Base-by-base conservation (phyloP, 2,888 invertebrate species). In the Parnassius apollo region DNA sequence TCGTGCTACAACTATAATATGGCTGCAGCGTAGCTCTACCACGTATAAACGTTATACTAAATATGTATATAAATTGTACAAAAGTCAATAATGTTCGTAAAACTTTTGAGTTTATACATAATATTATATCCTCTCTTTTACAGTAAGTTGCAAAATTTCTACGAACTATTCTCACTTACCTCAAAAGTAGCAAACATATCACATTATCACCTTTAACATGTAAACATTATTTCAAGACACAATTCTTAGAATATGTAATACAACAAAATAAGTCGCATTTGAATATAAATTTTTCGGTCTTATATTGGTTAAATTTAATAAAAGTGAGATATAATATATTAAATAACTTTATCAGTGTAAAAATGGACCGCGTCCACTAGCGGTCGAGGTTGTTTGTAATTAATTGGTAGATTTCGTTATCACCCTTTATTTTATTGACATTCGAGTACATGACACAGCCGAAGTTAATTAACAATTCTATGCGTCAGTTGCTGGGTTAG, bases 301-400 rank as follows among this genome's bases (percentile, higher is more conserved):
- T 18, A 18, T 18, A 55, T 13, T 35, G 42, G 46, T 58, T 18
- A 54, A 53, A 51, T 51, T 9, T 42, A 35, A 56, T 59, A 56
- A 58, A 53, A 25, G 7, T 49, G 13, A 42, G 18, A 53, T 9
- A 42, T 59, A 62, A 42, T 54, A 12, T 54, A 54, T 22, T 25
- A 45, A 50, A 61, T 61, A 58, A 61, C 8, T n/a, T 59, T 64
- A 64, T 60, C 60, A 57, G 51, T 57, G 56, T 56, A 59, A 63
- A 63, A 63, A 63, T 49, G 69, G 68, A 69, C 69, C 70, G 68
- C 62, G 57, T 66, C 65, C 60, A 58, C 61, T 63, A 57, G 66
- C 68, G 72, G 71, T 71, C 71, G 71, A 64, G 63, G 56, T 67
- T 59, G 65, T 59, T 61, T 57, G 66, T 69, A 72, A 64, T 66